Evolutionary conservation across 92 coral and sea anemone genomes (phyloP).

Genomic region (Umimayanthus kanabou): DNA sequence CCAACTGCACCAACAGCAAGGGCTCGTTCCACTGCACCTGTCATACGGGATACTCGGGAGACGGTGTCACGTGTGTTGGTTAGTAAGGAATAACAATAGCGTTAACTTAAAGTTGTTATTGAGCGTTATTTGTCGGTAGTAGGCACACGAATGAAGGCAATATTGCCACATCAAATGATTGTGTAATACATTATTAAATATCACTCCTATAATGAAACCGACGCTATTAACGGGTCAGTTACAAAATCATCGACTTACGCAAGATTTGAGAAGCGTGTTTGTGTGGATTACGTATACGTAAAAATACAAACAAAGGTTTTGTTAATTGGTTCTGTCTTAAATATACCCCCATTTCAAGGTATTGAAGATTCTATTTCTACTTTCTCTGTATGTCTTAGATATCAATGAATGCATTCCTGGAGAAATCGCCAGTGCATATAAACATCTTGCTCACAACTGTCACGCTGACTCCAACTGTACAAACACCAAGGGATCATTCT

Average conservation of each 20-base stretch:
- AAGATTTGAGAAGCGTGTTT: too few relatives aligned
- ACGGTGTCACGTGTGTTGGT: conserved; percentile 83
- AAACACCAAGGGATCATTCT: conserved; percentile 90
- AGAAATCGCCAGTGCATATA: conserved; percentile 46
- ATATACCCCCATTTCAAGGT: too few relatives aligned
- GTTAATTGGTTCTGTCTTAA: too few relatives aligned
- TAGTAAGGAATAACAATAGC: neutral
- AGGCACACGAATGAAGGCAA: too few relatives aligned
- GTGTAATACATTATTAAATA: too few relatives aligned
- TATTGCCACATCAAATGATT: too few relatives aligned
- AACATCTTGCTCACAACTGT: conserved; percentile 77
- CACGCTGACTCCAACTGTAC: conserved; percentile 79
- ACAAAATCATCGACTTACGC: neutral
- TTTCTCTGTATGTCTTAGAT: conserved; percentile 8
- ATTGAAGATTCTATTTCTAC: too few relatives aligned
- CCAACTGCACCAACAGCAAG: conserved; percentile 90
- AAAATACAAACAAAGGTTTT: too few relatives aligned
- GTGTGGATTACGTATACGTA: too few relatives aligned
- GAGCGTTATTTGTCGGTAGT: neutral
- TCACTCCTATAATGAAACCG: too few relatives aligned
- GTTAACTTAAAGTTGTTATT: too few relatives aligned
- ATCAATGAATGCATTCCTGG: conserved; percentile 62
- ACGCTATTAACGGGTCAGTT: neutral
- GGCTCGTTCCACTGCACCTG: conserved; percentile 89
- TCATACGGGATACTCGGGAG: conserved; percentile 76